These are phyloP conservation scores for Dexiosoma caninum DNA, from an alignment of 2,888 invertebrate genomes.

Conservation along the genomic window DNA sequence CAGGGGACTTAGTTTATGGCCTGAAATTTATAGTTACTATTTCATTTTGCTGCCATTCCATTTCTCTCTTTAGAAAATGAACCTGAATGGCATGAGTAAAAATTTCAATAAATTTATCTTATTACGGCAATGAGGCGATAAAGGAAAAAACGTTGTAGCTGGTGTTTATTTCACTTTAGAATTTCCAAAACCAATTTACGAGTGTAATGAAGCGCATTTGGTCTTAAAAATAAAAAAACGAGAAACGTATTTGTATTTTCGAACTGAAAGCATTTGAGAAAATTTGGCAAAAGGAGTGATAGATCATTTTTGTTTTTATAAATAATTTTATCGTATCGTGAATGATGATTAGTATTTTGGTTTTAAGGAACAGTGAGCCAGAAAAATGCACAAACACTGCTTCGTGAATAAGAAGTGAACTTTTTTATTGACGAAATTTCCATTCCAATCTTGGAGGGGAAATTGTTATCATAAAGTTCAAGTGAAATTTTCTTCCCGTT, in stretches of 20 bases:
- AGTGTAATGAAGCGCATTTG: constrained; percentile 62
- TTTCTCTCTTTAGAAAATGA: background rate
- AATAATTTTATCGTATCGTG: no score
- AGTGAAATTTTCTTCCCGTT: no score
- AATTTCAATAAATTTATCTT: constrained; percentile 76
- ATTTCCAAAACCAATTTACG: constrained; percentile 71
- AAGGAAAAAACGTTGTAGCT: constrained; percentile 65
- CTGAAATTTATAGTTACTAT: constrained; percentile 71
- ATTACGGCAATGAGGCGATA: constrained; percentile 76
- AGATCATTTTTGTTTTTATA: background rate
- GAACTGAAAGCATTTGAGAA: background rate
- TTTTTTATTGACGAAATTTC: no score
- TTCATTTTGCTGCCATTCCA: constrained; percentile 29
- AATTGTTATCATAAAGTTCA: no score
- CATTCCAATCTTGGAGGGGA: no score
- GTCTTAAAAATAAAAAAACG: constrained; percentile 5
- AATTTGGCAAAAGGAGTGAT: background rate
- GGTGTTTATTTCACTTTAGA: constrained; percentile 70
- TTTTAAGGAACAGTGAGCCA: background rate
- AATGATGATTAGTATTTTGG: no score
- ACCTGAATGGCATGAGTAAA: constrained; percentile 30
- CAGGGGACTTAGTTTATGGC: constrained; percentile 63
- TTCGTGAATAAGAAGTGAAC: no score
- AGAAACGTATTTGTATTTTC: background rate
- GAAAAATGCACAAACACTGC: no score